Conservation (phyloP, 2,113 vertebrate genomes). For the Albula goreensis region DNA sequence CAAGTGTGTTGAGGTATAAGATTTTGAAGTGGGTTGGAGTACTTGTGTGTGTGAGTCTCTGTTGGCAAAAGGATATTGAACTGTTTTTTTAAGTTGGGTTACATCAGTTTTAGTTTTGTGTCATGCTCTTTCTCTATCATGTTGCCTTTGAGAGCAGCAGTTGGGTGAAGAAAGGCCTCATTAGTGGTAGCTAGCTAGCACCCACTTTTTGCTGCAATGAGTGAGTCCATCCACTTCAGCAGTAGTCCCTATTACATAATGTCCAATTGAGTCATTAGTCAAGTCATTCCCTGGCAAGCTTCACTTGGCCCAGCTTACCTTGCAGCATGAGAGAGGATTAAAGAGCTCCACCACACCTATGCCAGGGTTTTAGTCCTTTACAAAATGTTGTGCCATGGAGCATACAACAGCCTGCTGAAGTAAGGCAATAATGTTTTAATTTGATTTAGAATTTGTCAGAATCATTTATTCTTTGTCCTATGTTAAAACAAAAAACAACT, state of each 20-base stretch:
- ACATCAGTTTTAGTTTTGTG: neutral
- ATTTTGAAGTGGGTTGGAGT: neutral
- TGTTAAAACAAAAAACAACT: neutral
- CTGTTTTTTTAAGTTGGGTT: neutral
- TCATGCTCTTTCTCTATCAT: neutral
- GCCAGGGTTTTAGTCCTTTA: neutral
- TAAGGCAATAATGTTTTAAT: neutral
- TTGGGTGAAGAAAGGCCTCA: conserved; percentile 24
- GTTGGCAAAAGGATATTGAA: too few species aligned
- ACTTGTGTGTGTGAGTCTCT: too few species aligned
- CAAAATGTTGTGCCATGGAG: neutral
- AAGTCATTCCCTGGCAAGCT: neutral
- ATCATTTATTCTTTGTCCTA: too few species aligned
- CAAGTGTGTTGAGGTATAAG: neutral
- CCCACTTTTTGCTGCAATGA: neutral
- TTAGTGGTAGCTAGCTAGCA: conserved; percentile 42
- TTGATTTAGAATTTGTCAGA: too few species aligned
- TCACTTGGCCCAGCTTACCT: neutral
- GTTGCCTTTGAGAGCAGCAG: neutral
- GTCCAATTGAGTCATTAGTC: conserved; percentile 45
- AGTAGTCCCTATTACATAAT: conserved; percentile 42
- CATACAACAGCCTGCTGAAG: neutral
- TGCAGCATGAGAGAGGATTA: neutral
- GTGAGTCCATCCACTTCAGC: conserved; percentile 24
- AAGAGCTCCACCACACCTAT: neutral